Evolutionary conservation across 2,113 vertebrate genomes (phyloP).

Genomic region (Gopherus evgoodei): DNA sequence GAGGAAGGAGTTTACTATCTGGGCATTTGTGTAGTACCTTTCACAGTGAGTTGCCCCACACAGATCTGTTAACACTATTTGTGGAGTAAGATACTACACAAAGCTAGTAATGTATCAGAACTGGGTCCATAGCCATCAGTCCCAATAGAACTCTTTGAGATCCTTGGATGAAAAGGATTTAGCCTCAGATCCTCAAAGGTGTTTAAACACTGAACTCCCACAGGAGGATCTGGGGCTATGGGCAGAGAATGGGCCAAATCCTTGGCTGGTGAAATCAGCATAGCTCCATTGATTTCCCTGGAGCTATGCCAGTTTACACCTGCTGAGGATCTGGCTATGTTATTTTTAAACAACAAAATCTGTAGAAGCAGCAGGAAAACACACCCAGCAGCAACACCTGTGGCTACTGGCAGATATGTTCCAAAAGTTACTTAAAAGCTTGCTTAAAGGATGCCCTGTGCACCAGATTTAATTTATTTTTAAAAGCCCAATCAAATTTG

Average conservation of each 20-base stretch:
- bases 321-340: accelerated
- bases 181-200: background rate
- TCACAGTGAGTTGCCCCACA: background rate
- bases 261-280: background rate
- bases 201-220: too few species aligned
- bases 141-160: background rate
- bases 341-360: background rate
- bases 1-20: background rate
- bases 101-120: background rate
- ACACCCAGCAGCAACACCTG: slow-evolving; percentile 10
- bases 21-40: too few species aligned
- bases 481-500: slow-evolving; percentile 69
- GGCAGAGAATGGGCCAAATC: background rate
- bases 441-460: slow-evolving; percentile 55
- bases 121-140: accelerated
- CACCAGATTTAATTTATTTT: slow-evolving; percentile 69
- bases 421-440: slow-evolving; percentile 31
- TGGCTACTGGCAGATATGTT: background rate
- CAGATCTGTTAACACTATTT: background rate
- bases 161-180: background rate
- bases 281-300: background rate
- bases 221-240: background rate
- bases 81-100: background rate
- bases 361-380: accelerated
- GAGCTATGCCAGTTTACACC: accelerated